Percentiles rank a stretch among this genome's conserved stretches.
Evolutionary conservation across 2,797 vertebrate species (phyloP).

Genomic region (Alauda arvensis): DNA sequence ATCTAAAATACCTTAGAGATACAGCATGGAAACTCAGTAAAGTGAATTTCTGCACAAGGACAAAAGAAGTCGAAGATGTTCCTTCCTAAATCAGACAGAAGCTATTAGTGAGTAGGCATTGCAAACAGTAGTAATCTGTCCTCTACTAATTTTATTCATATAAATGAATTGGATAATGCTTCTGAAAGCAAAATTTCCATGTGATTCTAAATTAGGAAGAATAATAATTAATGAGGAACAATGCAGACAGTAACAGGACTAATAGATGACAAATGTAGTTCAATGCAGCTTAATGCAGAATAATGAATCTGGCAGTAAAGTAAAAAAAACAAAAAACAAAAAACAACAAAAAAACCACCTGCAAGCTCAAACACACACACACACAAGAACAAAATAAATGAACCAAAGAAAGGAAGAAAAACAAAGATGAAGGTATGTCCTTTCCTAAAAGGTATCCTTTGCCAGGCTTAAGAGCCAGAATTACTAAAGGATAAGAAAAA

Average conservation of each 20-base stretch:
- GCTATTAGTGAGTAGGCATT: background rate
- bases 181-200: slow-evolving; percentile 40
- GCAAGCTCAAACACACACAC: background rate
- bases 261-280: slow-evolving; percentile 62
- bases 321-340: background rate
- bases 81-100: background rate
- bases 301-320: slow-evolving; percentile 32
- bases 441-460: background rate
- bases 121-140: slow-evolving; percentile 1
- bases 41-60: background rate
- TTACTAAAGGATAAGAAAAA: background rate
- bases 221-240: slow-evolving; percentile 59
- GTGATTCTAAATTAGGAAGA: slow-evolving; percentile 49
- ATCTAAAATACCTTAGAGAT: background rate
- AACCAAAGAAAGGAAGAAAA: background rate
- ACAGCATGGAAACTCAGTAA: background rate
- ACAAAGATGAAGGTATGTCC: background rate
- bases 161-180: slow-evolving; percentile 41
- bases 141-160: slow-evolving; percentile 39
- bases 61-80: background rate
- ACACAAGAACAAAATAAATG: background rate
- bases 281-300: slow-evolving; percentile 39
- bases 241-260: slow-evolving; percentile 41
- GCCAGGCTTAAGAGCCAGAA: background rate
- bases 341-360: background rate